Conservation (phyloP, 2,797 vertebrate genomes). For the Pachyuromys duprasi region DNA sequence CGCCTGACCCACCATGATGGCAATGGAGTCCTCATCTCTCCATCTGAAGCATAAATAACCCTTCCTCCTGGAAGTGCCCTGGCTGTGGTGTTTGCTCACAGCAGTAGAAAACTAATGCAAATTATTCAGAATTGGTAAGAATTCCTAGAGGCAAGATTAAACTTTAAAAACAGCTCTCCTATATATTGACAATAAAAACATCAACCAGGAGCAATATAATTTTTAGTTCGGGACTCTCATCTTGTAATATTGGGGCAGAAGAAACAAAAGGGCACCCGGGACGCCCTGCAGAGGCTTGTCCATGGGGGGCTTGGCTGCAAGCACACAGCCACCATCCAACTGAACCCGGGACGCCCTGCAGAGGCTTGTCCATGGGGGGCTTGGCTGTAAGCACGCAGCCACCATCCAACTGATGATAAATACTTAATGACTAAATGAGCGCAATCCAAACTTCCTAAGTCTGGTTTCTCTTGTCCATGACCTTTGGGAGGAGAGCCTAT, state of each 20-base stretch:
- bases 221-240: constrained; percentile 32
- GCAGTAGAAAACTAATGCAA: background rate
- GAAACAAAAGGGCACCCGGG: background rate
- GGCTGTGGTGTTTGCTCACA: too few relatives aligned
- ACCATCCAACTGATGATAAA: constrained; percentile 41
- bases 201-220: background rate
- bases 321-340: too few relatives aligned
- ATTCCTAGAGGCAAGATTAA: constrained; percentile 7
- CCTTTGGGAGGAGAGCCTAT: constrained; percentile 34
- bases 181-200: background rate
- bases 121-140: background rate
- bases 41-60: too few relatives aligned
- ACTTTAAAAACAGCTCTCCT: background rate
- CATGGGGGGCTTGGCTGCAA: too few relatives aligned
- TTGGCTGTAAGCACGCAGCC: background rate
- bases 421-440: constrained; percentile 63
- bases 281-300: too few relatives aligned
- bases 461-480: constrained; percentile 21
- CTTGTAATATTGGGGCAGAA: background rate
- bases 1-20: too few relatives aligned
- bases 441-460: constrained; percentile 40
- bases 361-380: background rate
- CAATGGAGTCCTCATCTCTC: background rate
- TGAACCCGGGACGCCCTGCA: background rate
- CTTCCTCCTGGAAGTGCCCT: background rate